Base-by-base conservation (phyloP, 2,888 invertebrate genomes). In the Leucophora obtusa region DNA sequence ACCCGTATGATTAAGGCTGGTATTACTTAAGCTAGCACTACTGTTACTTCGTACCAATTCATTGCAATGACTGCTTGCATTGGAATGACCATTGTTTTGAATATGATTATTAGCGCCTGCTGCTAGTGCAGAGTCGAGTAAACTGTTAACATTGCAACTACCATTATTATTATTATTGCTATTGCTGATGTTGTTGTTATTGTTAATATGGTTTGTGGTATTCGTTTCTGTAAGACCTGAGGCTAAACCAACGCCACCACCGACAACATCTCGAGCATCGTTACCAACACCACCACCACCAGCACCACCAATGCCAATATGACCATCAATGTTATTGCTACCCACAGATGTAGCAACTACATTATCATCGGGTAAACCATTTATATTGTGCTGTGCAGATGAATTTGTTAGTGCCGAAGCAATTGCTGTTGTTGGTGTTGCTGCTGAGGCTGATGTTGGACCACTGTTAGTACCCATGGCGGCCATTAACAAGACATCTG, bases 21-120 rank as follows among this genome's bases (percentile, higher is more conserved):
- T 84, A 82, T 86, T 86, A 63, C 86, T 86, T 35, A 85, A 74
- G 73, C 82, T 87, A 72, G 84, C 85, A 72, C 85, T 85, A 58
- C 81, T 83, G 47, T 82, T 85, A 82, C 85, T 84, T 66, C 85
- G 85, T 72, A 83, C 83, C 47, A 79, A 21, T 33, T 83, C 83
- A 50, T 79, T 82, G 75, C 83, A 83, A 70, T 83, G 77, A 73
- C 83, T 84, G 62, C 65, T 85, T 28, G 83, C 9, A 82, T 84
- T 84, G 51, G 81, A 77, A 59, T 73, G 79, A 11, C 77, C 72
- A 62, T 81, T 83, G 21, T 82, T 83, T 53, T 79, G 83, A 73
- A 82, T 81, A 53, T 83, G 82, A 79, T 77, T 84, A 73, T 82
- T 83, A 11, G 83, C 84, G 65, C 84, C 83, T n/a, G 82, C 84